phyloP scores from a whole-genome alignment of 92 coral and sea anemone species.

The Bergia puertoricense region DNA sequence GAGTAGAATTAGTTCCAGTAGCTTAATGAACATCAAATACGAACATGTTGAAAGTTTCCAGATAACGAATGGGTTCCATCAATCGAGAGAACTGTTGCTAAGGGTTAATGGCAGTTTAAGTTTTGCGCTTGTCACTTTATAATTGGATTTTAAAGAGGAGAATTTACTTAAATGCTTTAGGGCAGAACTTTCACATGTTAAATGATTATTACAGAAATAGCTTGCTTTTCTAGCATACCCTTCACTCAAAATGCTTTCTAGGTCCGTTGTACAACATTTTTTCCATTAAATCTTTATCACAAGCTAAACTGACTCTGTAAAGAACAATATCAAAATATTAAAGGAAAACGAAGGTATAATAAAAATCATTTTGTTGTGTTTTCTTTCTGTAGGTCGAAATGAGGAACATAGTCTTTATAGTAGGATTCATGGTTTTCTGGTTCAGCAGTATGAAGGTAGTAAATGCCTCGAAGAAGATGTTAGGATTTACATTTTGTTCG shows the following conservation, averaged over 20 bases:
- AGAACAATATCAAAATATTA: not conserved
- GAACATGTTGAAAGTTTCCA: too few species aligned
- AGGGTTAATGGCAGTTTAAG: not conserved
- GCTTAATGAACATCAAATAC: too few species aligned
- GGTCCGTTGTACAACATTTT: not conserved
- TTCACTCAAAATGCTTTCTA: too few species aligned
- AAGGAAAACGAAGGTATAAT: too few species aligned
- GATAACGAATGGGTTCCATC: too few species aligned
- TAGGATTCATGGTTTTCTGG: not conserved
- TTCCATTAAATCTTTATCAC: not conserved
- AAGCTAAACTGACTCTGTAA: not conserved
- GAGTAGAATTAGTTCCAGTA: too few species aligned
- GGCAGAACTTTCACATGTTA: not conserved
- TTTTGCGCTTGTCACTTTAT: too few species aligned
- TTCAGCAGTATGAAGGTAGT: not conserved
- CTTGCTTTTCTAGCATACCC: too few species aligned
- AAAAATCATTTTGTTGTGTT: not conserved
- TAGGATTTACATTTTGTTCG: not conserved
- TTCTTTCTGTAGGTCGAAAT: not conserved
- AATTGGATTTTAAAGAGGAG: not conserved
- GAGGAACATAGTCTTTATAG: not conserved
- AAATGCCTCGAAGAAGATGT: not conserved
- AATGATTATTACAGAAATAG: too few species aligned
- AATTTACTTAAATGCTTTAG: too few species aligned
- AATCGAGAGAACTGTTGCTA: too few species aligned